phyloP scores from a whole-genome alignment of 1,140 invertebrate species.

The Sminthurinus signatus region DNA sequence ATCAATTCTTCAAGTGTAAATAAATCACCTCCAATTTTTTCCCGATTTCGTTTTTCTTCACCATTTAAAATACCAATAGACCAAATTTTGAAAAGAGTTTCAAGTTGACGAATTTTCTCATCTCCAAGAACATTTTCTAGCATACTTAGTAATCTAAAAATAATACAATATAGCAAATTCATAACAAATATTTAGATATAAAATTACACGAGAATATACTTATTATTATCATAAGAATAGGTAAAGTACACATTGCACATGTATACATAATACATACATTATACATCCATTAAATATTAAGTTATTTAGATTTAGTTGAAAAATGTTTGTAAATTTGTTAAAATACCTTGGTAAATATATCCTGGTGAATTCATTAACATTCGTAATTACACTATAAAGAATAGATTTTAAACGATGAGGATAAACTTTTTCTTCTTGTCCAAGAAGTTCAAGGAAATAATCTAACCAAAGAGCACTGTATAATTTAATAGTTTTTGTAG shows the following conservation, averaged over 20 bases:
- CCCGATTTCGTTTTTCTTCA: neutral
- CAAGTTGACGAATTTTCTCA: neutral
- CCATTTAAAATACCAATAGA: too few relatives aligned
- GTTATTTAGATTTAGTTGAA: too few relatives aligned
- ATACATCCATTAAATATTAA: too few relatives aligned
- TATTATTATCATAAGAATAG: too few relatives aligned
- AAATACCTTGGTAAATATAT: conserved; percentile 23
- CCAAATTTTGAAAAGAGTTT: conserved; percentile 1
- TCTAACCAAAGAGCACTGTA: conserved; percentile 23
- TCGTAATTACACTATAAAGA: conserved; percentile 13
- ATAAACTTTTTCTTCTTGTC: neutral
- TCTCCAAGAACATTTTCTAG: neutral
- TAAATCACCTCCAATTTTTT: neutral
- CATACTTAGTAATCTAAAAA: neutral
- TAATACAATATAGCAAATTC: neutral
- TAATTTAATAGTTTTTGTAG: neutral
- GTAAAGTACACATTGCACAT: neutral
- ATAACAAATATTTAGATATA: too few relatives aligned
- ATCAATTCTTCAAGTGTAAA: neutral
- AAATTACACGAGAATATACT: too few relatives aligned
- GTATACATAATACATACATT: neutral
- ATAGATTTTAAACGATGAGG: neutral
- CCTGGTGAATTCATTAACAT: neutral
- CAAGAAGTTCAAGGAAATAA: conserved; percentile 11
- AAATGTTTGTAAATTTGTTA: neutral